These are phyloP conservation scores for Epicampocera succincta DNA, from an alignment of 2,888 invertebrate species.

Conservation along the genomic window DNA sequence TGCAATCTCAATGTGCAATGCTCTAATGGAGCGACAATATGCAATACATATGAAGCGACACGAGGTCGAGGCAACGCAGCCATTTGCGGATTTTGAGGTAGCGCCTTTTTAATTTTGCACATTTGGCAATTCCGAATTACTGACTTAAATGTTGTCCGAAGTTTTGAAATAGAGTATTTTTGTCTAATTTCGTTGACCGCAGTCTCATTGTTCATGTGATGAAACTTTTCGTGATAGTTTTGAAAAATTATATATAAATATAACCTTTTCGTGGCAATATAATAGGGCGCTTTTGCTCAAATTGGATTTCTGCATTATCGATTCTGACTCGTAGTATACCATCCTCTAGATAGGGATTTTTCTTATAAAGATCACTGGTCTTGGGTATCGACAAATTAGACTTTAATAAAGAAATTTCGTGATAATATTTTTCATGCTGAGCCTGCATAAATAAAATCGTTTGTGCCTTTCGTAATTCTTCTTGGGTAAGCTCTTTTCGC, in stretches of 20 bases:
- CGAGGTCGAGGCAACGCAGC: constrained; percentile 14
- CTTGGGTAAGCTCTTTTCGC: not conserved
- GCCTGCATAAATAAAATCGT: not conserved
- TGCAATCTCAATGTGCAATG: constrained; percentile 64
- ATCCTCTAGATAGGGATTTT: too few species aligned
- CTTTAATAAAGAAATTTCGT: not conserved
- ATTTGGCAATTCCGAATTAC: constrained; percentile 16
- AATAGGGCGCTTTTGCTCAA: not conserved
- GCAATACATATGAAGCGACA: constrained; percentile 39
- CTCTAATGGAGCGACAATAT: constrained; percentile 69
- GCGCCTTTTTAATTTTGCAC: constrained; percentile 28
- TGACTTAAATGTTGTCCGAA: constrained; percentile 30
- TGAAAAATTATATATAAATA: not conserved
- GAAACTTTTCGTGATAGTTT: too few species aligned
- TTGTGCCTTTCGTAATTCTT: not conserved
- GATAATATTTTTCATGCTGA: not conserved
- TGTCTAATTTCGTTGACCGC: constrained; percentile 35
- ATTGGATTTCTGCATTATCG: too few species aligned
- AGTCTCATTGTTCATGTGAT: not conserved
- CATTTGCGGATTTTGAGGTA: constrained; percentile 6
- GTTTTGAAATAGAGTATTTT: constrained; percentile 33
- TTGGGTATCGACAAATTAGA: too few species aligned
- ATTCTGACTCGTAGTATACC: too few species aligned
- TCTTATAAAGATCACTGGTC: too few species aligned
- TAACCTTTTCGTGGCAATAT: constrained; percentile 4